phyloP scores from a whole-genome alignment of 2,797 vertebrate genomes.

The Rallus crepitans region DNA sequence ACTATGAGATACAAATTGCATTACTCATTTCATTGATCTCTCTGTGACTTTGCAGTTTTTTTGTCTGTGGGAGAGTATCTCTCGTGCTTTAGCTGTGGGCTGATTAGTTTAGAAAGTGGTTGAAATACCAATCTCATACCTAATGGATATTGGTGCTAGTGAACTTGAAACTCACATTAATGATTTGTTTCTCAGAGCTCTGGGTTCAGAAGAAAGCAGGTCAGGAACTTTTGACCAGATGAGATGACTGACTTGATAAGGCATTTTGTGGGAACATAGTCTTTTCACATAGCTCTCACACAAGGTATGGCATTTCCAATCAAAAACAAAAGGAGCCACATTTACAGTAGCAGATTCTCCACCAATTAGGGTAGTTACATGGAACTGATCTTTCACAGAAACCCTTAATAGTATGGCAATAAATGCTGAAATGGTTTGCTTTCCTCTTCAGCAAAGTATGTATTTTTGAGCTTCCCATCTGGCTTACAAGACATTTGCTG shows the following conservation, averaged over 20 bases:
- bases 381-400: background rate
- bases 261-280: background rate
- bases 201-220: background rate
- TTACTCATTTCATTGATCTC: background rate
- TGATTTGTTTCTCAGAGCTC: constrained; percentile 2
- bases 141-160: constrained; percentile 4
- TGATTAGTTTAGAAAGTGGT: background rate
- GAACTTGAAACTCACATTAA: constrained; percentile 34
- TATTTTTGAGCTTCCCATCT: constrained; percentile 63
- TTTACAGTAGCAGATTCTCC: background rate
- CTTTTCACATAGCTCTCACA: background rate
- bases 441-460: background rate
- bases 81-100: background rate
- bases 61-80: background rate
- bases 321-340: background rate
- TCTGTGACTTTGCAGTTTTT: constrained; percentile 1
- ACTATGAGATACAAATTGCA: background rate
- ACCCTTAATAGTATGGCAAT: background rate
- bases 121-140: background rate
- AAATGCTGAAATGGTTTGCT: constrained; percentile 1
- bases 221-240: background rate
- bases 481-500: constrained; percentile 50
- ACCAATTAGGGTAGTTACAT: background rate
- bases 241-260: background rate
- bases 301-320: background rate